Conservation (phyloP, 2,797 vertebrate species). For the Cyprinodon diabolis region DNA sequence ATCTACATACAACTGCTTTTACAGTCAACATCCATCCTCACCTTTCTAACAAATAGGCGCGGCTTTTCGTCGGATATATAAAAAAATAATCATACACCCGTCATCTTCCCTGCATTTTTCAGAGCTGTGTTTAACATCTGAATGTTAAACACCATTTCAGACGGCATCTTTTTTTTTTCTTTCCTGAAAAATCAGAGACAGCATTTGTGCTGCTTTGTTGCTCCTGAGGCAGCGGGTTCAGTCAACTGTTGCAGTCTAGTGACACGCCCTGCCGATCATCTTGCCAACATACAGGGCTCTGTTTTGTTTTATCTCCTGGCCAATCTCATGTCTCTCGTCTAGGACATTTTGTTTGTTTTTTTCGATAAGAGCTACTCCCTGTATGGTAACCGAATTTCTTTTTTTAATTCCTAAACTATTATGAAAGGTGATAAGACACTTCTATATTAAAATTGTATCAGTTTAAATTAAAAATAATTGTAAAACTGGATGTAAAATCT, state of each 20-base stretch:
- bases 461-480: neutral
- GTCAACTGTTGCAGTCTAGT: conserved; percentile 65
- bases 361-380: conserved; percentile 25
- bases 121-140: neutral
- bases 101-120: neutral
- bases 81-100: neutral
- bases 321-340: conserved; percentile 53
- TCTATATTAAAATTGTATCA: neutral
- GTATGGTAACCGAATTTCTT: neutral
- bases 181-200: conserved; percentile 53
- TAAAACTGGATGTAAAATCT: neutral
- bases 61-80: conserved; percentile 15
- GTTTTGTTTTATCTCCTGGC: conserved; percentile 57
- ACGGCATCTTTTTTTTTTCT: neutral
- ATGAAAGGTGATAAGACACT: neutral
- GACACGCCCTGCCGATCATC: conserved; percentile 65
- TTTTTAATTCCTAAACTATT: neutral
- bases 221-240: conserved; percentile 61
- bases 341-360: conserved; percentile 19
- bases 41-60: conserved; percentile 42
- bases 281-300: conserved; percentile 51
- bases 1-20: conserved; percentile 20
- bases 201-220: conserved; percentile 65
- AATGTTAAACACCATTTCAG: neutral
- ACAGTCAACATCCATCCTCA: conserved; percentile 4